Conservation (phyloP, 2,113 vertebrate species). For the Charina bottae region DNA sequence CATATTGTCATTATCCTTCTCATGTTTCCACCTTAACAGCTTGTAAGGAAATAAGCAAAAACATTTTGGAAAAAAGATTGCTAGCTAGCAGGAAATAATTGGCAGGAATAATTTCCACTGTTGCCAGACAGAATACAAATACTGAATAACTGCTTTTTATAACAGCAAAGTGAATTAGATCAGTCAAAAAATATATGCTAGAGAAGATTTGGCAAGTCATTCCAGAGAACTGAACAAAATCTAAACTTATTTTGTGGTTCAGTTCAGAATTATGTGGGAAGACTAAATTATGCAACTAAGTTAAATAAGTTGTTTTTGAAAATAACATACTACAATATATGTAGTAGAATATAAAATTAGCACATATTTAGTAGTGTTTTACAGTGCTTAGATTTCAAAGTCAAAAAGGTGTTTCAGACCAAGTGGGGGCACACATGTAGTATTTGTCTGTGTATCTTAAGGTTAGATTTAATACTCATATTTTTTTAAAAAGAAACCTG, state of each 20-base stretch:
- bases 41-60: slow-evolving; percentile 1
- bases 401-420: neutral
- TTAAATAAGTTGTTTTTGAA: neutral
- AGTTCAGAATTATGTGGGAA: neutral
- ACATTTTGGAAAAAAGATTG: neutral
- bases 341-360: neutral
- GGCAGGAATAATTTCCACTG: neutral
- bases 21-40: slow-evolving; percentile 5
- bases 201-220: neutral
- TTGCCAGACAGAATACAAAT: neutral
- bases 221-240: neutral
- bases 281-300: neutral
- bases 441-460: neutral
- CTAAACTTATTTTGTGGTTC: neutral
- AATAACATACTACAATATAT: neutral
- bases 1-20: neutral
- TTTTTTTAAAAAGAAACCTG: neutral
- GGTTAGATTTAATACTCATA: neutral
- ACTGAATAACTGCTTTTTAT: neutral
- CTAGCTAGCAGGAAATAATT: neutral
- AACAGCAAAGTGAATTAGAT: neutral
- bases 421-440: neutral
- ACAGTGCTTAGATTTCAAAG: neutral
- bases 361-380: neutral
- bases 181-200: neutral